phyloP scores from a whole-genome alignment of 2,113 vertebrate genomes.

The Eudyptes chrysolophus region DNA sequence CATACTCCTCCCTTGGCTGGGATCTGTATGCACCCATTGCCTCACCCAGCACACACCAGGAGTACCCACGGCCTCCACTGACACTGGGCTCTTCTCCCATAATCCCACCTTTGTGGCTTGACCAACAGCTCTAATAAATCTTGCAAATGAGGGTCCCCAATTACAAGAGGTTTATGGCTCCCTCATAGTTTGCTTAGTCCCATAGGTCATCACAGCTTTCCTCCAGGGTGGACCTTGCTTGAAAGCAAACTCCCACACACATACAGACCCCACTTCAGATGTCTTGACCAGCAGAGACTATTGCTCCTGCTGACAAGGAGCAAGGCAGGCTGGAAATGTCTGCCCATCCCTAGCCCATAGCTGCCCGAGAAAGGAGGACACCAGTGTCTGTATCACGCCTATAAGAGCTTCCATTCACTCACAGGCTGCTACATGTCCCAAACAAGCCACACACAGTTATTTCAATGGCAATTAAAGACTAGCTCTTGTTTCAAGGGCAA shows the following conservation, averaged over 20 bases:
- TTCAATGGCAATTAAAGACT: background rate
- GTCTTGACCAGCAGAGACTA: rapidly evolving
- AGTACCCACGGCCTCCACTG: background rate
- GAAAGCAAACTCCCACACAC: background rate
- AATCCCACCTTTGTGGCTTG: background rate
- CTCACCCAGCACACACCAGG: background rate
- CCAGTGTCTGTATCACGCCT: rapidly evolving
- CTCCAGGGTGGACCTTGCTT: no score
- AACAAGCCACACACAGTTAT: background rate
- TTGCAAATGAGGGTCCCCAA: background rate
- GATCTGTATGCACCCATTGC: background rate
- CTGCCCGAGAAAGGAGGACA: background rate
- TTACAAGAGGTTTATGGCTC: background rate
- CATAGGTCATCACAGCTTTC: background rate
- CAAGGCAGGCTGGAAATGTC: background rate
- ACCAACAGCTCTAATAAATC: background rate
- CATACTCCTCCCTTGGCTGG: background rate
- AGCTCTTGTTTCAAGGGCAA: background rate
- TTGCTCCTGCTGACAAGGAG: rapidly evolving
- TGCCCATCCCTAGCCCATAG: background rate
- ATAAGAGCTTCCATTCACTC: background rate
- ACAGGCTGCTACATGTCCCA: background rate
- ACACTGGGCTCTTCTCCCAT: background rate
- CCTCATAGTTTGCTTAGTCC: background rate
- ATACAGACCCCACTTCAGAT: rapidly evolving